A percentile compares a stretch with the other conserved stretches of the same genome.
Evolutionary conservation across 2,888 invertebrate genomes (phyloP).

Genomic region (Panopea generosa): DNA sequence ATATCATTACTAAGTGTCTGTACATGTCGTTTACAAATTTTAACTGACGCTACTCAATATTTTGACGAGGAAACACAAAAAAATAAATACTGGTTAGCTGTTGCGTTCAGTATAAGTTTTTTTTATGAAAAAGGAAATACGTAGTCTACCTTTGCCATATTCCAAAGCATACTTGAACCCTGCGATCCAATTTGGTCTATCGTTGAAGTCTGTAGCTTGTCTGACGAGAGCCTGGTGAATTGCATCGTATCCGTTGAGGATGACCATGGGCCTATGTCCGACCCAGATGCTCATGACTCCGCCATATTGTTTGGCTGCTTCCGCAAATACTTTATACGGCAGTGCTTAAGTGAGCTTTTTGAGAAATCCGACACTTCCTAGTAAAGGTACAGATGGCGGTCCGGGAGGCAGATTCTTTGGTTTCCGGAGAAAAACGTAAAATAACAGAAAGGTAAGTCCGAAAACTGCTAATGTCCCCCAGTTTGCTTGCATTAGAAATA

Average conservation of each 20-base stretch:
- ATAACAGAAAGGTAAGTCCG: too few relatives aligned
- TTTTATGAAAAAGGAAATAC: too few relatives aligned
- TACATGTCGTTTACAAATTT: too few relatives aligned
- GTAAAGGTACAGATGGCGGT: slow-evolving; percentile 7
- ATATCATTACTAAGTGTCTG: too few relatives aligned
- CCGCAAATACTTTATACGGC: slow-evolving; percentile 6
- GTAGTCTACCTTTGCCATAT: slow-evolving; percentile 10
- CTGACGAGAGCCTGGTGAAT: slow-evolving; percentile 13
- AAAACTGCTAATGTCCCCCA: too few relatives aligned
- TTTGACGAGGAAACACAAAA: too few relatives aligned
- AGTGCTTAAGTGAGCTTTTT: neutral
- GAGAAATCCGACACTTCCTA: slow-evolving; percentile 15
- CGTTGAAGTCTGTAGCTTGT: slow-evolving; percentile 10
- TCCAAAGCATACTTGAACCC: neutral
- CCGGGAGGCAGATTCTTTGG: slow-evolving; percentile 4
- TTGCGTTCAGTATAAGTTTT: too few relatives aligned
- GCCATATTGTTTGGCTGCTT: slow-evolving; percentile 9
- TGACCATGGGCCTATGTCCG: slow-evolving; percentile 13
- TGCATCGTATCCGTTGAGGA: slow-evolving; percentile 17
- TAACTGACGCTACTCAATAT: too few relatives aligned
- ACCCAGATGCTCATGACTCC: neutral
- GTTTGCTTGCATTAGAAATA: too few relatives aligned
- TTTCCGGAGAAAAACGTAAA: too few relatives aligned
- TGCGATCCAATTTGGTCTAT: slow-evolving; percentile 13
- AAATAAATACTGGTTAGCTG: too few relatives aligned